Evolutionary conservation across 2,113 vertebrate genomes (phyloP), one percentile per base, ranked within the genome.

Genomic region (Megaptera novaeangliae): DNA sequence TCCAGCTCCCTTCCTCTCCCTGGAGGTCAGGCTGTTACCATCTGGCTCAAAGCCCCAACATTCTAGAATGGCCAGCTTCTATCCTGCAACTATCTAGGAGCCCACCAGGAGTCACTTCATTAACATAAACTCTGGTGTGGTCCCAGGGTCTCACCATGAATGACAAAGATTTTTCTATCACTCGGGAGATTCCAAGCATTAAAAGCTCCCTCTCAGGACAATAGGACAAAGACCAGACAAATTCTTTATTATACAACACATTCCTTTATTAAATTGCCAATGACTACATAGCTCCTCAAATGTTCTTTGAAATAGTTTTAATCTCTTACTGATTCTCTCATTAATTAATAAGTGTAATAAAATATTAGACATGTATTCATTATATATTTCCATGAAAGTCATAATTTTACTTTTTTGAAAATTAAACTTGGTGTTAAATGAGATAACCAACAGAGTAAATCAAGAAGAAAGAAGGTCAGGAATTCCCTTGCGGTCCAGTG

Each of bases 341-440:
- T 69, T 88, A 57, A 66, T 57, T 87, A 91, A 71, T 71, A 14
- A 75, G 41, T 74, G 0, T 63, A 63, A 95, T 93, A 96, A 93
- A 95, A 80, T 81, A 77, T 55, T 63, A 17, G 25, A 17, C 15
- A 29, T 85, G 13, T 93, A 39, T 44, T 89, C 31, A 52, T 89
- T 81, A 36, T 21, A 74, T 83, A 89, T 78, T 96, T 96, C 4
- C 57, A 78, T 66, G 27, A 71, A 97, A 89, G 64, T 81, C 57
- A 81, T 75, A 23, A 64, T 87, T 95, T 85, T 92, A 59, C 61
- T 31, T 84, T 96, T 95, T 80, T 74, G 68, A 64, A 91, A 96
- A 61, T 96, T 74, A 96, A 96, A 84, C 8, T 49, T 20, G 52
- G 11, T 25, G 27, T 77, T 91, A 88, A 95, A 9, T 88, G 52